phyloP scores from a whole-genome alignment of 2,113 vertebrate genomes.

The Scartelaos histophorus region DNA sequence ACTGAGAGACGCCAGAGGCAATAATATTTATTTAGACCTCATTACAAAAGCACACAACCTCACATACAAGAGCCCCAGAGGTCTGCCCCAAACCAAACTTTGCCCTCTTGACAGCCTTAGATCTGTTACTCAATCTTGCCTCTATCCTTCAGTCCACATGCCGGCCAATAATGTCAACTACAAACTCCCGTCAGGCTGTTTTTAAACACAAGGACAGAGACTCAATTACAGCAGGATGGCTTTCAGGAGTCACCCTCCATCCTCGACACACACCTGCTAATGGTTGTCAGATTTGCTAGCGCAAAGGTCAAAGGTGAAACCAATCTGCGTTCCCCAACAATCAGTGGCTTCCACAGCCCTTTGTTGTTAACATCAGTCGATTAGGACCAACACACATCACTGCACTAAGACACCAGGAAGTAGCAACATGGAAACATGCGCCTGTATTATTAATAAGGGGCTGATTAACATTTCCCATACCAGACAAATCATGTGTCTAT shows the following conservation, averaged over 20 bases:
- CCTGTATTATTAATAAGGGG: not conserved
- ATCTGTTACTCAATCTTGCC: conserved; percentile 51
- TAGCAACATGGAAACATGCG: not conserved
- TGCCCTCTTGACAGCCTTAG: conserved; percentile 59
- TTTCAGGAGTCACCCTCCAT: conserved; percentile 57
- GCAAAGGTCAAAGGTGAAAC: conserved; percentile 69
- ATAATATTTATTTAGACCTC: conserved; percentile 79
- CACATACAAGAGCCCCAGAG: conserved; percentile 48
- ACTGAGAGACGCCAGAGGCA: conserved; percentile 64
- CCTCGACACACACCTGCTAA: conserved; percentile 64
- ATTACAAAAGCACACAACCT: conserved; percentile 61
- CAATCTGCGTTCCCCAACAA: conserved; percentile 74
- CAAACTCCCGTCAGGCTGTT: conserved; percentile 71
- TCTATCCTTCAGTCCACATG: conserved; percentile 62
- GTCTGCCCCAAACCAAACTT: conserved; percentile 73
- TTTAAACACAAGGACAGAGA: conserved; percentile 79
- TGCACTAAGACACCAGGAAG: not conserved
- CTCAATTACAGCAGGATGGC: conserved; percentile 73
- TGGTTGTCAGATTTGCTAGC: conserved; percentile 68
- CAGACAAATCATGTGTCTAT: conserved; percentile 7
- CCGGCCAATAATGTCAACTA: conserved; percentile 68
- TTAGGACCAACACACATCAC: conserved; percentile 48
- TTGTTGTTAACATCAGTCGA: conserved; percentile 70
- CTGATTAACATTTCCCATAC: conserved; percentile 5
- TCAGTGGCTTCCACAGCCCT: conserved; percentile 65